These are phyloP conservation scores for Drosophila athabasca DNA, from an alignment of 1,140 invertebrate species.

Conservation along the genomic window DNA sequence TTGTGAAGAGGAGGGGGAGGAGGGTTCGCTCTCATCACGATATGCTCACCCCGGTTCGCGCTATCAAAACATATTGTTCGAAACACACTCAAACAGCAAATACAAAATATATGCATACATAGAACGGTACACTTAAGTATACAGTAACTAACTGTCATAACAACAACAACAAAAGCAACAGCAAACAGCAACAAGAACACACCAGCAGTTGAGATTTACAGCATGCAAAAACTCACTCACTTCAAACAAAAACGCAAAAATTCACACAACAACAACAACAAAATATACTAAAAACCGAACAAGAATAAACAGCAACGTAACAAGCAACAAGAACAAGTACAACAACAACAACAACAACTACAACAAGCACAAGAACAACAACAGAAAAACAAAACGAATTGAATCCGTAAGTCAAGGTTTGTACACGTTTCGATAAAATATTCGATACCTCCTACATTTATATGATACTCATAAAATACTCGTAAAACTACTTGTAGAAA, in stretches of 20 bases:
- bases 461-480: constrained; percentile 9
- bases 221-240: constrained; percentile 78
- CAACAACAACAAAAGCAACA: constrained; percentile 37
- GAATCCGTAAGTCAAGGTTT: constrained; percentile 82
- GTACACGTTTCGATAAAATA: constrained; percentile 64
- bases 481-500: constrained; percentile 13
- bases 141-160: constrained; percentile 27
- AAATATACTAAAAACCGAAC: constrained; percentile 35
- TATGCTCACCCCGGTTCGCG: constrained; percentile 16
- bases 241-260: constrained; percentile 61
- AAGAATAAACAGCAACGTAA: constrained; percentile 69
- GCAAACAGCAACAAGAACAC: constrained; percentile 43
- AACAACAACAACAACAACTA: constrained; percentile 56
- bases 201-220: constrained; percentile 68
- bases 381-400: constrained; percentile 61
- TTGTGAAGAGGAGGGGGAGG: constrained; percentile 28
- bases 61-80: constrained; percentile 42
- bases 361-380: constrained; percentile 61
- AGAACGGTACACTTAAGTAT: constrained; percentile 55
- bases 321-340: constrained; percentile 67
- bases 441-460: background rate
- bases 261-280: constrained; percentile 57
- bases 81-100: constrained; percentile 19
- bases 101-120: constrained; percentile 36
- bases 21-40: constrained; percentile 21